phyloP scores from a whole-genome alignment of 2,113 vertebrate species.

The Hyperoodon ampullatus region DNA sequence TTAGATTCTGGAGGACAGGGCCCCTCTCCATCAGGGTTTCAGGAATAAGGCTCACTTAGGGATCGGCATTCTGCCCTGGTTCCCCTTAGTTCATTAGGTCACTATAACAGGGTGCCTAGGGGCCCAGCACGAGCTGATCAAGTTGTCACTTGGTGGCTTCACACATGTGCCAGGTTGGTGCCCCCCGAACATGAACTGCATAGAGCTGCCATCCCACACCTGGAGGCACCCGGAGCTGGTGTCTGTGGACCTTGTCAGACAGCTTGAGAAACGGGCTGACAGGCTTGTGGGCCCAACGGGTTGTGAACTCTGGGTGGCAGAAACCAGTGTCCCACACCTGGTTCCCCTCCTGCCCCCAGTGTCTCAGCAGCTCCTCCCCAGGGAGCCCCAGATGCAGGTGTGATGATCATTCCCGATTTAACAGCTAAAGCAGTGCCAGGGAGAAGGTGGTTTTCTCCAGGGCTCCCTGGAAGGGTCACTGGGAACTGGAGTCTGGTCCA shows the following conservation, averaged over 20 bases:
- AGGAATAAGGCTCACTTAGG: neutral
- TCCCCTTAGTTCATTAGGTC: neutral
- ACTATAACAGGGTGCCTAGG: neutral
- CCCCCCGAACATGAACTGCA: fast-evolving
- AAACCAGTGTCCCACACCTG: neutral
- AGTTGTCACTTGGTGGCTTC: neutral
- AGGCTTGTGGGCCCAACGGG: neutral
- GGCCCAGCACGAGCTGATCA: neutral
- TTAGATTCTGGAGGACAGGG: neutral
- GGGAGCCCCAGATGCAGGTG: too few species aligned
- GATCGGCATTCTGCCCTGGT: neutral
- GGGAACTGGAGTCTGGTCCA: neutral
- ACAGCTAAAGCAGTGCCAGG: too few species aligned
- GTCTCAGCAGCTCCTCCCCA: neutral
- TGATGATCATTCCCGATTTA: neutral
- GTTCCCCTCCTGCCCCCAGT: neutral
- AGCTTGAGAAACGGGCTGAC: neutral
- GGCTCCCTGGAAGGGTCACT: neutral
- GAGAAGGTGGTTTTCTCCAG: neutral
- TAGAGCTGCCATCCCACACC: fast-evolving
- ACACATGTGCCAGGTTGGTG: fast-evolving
- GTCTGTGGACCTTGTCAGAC: neutral
- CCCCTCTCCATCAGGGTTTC: too few species aligned
- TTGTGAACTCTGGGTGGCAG: neutral
- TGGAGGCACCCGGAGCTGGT: fast-evolving